These are phyloP conservation scores for Sicus ferrugineus DNA, from an alignment of 2,888 invertebrate genomes.

Conservation along the genomic window DNA sequence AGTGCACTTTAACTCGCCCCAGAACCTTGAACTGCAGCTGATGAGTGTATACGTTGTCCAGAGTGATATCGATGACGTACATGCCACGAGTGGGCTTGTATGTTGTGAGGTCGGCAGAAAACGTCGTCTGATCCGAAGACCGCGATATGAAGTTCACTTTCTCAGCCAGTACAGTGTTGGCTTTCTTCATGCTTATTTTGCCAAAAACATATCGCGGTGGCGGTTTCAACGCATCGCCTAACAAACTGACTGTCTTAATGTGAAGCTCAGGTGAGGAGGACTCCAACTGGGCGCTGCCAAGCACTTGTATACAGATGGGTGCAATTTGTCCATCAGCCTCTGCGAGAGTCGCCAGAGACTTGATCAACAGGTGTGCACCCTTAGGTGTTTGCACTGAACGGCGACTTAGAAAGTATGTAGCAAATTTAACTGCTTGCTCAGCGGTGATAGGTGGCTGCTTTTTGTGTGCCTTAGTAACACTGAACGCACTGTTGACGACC, in stretches of 20 bases:
- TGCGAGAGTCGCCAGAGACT: slow-evolving; percentile 72
- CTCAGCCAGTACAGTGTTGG: slow-evolving; percentile 70
- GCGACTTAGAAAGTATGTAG: slow-evolving; percentile 87
- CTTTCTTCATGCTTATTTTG: slow-evolving; percentile 64
- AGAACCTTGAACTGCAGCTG: slow-evolving; percentile 75
- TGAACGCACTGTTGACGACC: slow-evolving; percentile 69
- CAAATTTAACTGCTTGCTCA: slow-evolving; percentile 87
- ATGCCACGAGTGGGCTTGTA: slow-evolving; percentile 83
- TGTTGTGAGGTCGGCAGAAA: slow-evolving; percentile 78
- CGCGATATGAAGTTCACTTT: slow-evolving; percentile 71
- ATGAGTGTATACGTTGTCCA: slow-evolving; percentile 70
- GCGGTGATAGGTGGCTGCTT: slow-evolving; percentile 75
- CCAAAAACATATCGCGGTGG: slow-evolving; percentile 51
- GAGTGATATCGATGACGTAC: slow-evolving; percentile 82
- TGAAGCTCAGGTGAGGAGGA: slow-evolving; percentile 76
- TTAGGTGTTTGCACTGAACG: slow-evolving; percentile 87
- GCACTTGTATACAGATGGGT: slow-evolving; percentile 85
- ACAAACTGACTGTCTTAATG: slow-evolving; percentile 76
- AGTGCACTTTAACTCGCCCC: slow-evolving; percentile 78
- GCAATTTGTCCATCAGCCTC: slow-evolving; percentile 77
- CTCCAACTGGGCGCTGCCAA: slow-evolving; percentile 80
- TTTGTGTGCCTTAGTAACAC: slow-evolving; percentile 70
- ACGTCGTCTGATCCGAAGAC: slow-evolving; percentile 75
- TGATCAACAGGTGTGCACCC: slow-evolving; percentile 82
- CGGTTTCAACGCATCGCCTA: slow-evolving; percentile 73